Percentiles rank a stretch among this genome's conserved stretches.
Conservation (phyloP, 2,113 vertebrate genomes). For the Spilogale gracilis region DNA sequence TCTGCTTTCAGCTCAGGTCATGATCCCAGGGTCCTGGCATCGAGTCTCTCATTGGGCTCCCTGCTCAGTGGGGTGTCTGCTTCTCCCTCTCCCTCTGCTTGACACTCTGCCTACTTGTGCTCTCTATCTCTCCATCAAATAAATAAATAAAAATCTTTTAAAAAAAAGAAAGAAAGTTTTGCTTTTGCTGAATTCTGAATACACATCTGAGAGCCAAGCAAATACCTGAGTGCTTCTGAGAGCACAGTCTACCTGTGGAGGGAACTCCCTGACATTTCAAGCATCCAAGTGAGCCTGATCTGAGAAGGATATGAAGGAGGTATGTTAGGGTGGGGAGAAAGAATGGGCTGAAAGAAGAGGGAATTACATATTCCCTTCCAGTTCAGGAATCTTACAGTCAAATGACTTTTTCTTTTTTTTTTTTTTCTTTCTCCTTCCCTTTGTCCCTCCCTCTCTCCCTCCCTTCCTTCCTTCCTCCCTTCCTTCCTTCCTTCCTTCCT, state of each 20-base stretch:
- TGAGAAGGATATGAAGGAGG: not conserved
- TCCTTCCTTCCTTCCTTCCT: too few species aligned
- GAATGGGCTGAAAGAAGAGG: not conserved
- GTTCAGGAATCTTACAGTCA: not conserved
- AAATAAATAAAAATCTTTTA: too few species aligned
- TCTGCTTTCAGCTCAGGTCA: too few species aligned
- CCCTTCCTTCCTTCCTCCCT: too few species aligned
- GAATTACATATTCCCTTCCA: not conserved
- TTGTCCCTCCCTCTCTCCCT: fast-evolving
- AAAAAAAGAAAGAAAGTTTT: not conserved
- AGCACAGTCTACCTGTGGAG: not conserved
- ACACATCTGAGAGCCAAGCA: not conserved
- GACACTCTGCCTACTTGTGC: too few species aligned
- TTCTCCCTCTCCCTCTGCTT: too few species aligned
- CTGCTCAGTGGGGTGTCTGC: too few species aligned
- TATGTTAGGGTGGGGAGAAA: not conserved
- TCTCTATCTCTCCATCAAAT: too few species aligned
- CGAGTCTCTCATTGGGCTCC: too few species aligned
- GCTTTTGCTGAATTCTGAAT: conserved; percentile 6
- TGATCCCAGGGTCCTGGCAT: too few species aligned
- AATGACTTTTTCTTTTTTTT: not conserved
- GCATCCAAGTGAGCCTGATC: not conserved
- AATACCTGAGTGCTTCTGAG: not conserved
- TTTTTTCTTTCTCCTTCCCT: too few species aligned
- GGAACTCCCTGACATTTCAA: not conserved